A percentile compares a stretch with the other conserved stretches of the same genome.
phyloP scores from a whole-genome alignment of 2,113 vertebrate genomes.

The Ellobius talpinus region DNA sequence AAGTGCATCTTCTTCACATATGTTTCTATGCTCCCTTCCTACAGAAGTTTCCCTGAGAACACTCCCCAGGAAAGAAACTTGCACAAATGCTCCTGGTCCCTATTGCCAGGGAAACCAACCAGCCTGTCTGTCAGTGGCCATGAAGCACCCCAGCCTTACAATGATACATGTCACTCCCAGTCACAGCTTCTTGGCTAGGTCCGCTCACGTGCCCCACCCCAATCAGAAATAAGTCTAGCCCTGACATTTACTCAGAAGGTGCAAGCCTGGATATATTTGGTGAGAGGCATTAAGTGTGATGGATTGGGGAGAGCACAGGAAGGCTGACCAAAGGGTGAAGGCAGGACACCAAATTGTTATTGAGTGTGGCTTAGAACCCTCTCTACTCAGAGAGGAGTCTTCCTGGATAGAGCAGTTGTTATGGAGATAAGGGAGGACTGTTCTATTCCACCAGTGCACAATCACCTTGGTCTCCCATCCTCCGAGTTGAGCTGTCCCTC shows the following conservation, averaged over 20 bases:
- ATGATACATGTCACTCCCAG: not conserved
- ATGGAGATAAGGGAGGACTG: not conserved
- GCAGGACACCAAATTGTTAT: not conserved
- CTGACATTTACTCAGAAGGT: not conserved
- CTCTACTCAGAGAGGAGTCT: not conserved
- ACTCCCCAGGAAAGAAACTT: not conserved
- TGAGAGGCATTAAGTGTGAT: not conserved
- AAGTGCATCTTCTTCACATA: not conserved
- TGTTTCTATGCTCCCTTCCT: not conserved
- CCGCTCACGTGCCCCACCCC: not conserved
- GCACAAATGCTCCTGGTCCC: not conserved
- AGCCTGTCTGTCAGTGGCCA: not conserved
- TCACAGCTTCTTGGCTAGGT: slow-evolving; percentile 20
- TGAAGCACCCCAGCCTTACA: not conserved
- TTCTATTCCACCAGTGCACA: not conserved
- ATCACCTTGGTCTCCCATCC: not conserved
- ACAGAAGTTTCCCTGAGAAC: not conserved
- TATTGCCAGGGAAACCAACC: slow-evolving; percentile 9
- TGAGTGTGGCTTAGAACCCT: not conserved
- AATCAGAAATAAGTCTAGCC: not conserved
- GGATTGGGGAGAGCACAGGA: not conserved
- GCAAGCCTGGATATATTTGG: not conserved
- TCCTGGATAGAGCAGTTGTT: not conserved
- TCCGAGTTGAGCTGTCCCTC: not conserved
- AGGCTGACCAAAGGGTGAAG: not conserved